Evolutionary conservation across 1,140 invertebrate species (phyloP).

Genomic region (Drosophila insularis): DNA sequence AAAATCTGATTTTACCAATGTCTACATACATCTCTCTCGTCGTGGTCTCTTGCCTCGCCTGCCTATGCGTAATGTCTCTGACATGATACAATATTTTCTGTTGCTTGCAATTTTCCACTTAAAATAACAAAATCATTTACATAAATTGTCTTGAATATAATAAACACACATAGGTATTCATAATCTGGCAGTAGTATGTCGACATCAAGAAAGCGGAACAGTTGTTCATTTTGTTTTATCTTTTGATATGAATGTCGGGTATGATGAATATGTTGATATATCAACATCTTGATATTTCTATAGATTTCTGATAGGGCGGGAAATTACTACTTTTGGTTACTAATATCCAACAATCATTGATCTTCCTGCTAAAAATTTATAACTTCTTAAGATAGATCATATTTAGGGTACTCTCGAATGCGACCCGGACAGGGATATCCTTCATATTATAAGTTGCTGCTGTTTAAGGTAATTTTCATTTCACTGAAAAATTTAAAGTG

Average conservation of each 20-base stretch:
- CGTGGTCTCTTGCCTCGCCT: background rate
- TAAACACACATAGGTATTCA: background rate
- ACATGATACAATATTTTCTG: conserved; percentile 36
- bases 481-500: conserved; percentile 56
- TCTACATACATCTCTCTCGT: background rate
- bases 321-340: no score
- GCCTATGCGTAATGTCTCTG: conserved; percentile 50
- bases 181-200: background rate
- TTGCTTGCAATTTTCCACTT: conserved; percentile 48
- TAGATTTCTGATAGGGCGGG: no score
- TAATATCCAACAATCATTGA: no score
- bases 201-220: background rate
- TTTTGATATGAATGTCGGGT: background rate
- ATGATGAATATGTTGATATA: background rate
- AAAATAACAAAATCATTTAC: conserved; percentile 47
- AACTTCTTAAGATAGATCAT: background rate
- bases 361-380: background rate
- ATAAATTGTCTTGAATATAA: conserved; percentile 15
- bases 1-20: conserved; percentile 25
- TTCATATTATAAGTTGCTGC: conserved; percentile 15
- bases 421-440: background rate
- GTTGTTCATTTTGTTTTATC: conserved; percentile 17
- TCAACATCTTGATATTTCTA: no score
- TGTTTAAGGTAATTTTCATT: conserved; percentile 34
- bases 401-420: conserved; percentile 18